Evolutionary conservation across 2,797 vertebrate genomes (phyloP).

Genomic region (Gallirallus australis): DNA sequence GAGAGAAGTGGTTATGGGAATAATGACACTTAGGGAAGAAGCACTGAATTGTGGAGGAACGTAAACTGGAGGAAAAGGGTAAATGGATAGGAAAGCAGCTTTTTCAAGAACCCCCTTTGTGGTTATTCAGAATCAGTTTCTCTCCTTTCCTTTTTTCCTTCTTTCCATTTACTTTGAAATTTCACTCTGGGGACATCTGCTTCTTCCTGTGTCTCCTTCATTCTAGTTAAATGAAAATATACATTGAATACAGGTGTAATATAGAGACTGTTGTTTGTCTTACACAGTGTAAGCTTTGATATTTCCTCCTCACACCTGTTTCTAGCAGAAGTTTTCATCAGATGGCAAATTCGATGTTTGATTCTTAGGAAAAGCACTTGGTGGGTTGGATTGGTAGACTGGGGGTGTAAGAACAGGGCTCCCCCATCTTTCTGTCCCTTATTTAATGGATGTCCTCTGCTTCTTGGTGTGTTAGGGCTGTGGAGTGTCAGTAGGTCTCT

Average conservation of each 20-base stretch:
- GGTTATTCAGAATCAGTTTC: neutral
- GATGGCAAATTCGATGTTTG: neutral
- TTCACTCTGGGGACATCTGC: neutral
- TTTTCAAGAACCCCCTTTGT: neutral
- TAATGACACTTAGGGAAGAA: neutral
- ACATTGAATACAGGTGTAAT: neutral
- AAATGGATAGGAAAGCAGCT: neutral
- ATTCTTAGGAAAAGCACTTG: neutral
- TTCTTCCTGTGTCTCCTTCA: neutral
- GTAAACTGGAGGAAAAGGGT: neutral
- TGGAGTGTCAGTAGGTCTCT: neutral
- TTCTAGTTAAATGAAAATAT: neutral
- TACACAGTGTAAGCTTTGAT: neutral
- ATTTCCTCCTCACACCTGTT: neutral
- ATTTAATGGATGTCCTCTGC: neutral
- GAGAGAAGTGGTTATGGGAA: neutral
- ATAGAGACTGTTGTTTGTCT: neutral
- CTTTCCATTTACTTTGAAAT: neutral
- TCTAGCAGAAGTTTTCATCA: neutral
- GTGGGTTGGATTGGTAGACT: neutral
- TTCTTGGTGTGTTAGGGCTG: neutral
- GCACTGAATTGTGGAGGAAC: neutral
- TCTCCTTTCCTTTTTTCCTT: neutral
- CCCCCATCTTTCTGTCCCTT: accelerated
- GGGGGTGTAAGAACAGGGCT: neutral